These are phyloP conservation scores for Limnephilus lunatus DNA, from an alignment of 2,888 invertebrate species.

Conservation along the genomic window DNA sequence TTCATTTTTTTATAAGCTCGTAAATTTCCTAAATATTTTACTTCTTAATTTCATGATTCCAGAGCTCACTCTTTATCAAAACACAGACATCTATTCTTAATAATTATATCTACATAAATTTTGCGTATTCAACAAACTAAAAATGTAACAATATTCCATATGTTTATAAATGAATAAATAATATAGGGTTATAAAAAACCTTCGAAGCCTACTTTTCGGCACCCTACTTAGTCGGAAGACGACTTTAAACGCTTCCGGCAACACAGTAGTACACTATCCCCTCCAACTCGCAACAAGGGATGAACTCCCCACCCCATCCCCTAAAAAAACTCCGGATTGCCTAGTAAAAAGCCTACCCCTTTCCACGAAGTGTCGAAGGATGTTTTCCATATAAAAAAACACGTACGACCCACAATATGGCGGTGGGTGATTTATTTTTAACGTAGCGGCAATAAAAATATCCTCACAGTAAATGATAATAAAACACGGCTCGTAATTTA, in stretches of 20 bases:
- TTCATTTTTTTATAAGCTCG: no score
- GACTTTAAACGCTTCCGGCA: conserved; percentile 46
- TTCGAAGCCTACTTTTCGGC: neutral
- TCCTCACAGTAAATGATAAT: conserved; percentile 43
- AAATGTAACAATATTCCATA: neutral
- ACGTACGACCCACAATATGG: neutral
- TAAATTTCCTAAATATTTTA: no score
- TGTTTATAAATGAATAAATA: neutral
- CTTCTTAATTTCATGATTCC: no score
- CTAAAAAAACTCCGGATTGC: neutral
- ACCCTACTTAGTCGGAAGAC: conserved; percentile 27
- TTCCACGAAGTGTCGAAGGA: neutral
- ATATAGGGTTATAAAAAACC: neutral
- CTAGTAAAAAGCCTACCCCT: neutral
- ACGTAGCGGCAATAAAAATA: conserved; percentile 28
- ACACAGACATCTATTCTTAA: no score
- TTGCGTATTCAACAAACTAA: no score
- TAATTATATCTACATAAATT: no score
- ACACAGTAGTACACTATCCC: neutral
- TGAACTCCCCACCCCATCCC: neutral
- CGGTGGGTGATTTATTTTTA: conserved; percentile 25
- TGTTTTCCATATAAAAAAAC: conserved; percentile 25
- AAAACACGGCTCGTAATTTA: conserved; percentile 11
- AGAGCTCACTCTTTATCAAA: no score
- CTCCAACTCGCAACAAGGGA: conserved; percentile 25